Conservation (phyloP, 2,113 vertebrate genomes). For the Entomyzon cyanotis region DNA sequence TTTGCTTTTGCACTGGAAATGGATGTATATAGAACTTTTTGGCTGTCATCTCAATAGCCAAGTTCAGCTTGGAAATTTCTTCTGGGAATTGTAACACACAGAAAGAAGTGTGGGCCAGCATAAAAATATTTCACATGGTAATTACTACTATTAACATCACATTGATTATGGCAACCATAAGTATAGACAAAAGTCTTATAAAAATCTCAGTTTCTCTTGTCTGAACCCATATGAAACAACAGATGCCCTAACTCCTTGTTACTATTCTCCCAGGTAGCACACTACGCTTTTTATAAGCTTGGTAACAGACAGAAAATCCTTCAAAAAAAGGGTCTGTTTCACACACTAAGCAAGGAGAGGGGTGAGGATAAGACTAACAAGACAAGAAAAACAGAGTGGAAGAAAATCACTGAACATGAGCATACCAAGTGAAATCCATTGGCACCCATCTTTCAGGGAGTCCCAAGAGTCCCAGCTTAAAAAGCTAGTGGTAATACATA, state of each 20-base stretch:
- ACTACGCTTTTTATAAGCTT: neutral
- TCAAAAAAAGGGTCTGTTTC: neutral
- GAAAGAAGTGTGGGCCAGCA: neutral
- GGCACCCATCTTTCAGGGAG: neutral
- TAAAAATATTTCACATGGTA: neutral
- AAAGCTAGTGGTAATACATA: neutral
- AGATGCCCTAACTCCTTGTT: neutral
- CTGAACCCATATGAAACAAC: neutral
- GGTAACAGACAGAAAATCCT: neutral
- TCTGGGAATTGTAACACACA: neutral
- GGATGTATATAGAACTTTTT: neutral
- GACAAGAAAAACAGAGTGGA: neutral
- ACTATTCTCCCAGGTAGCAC: neutral
- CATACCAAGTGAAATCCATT: neutral
- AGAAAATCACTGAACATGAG: neutral
- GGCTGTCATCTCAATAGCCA: neutral
- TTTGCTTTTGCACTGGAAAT: neutral
- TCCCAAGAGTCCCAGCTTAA: neutral
- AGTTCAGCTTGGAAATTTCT: neutral
- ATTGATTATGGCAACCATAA: neutral
- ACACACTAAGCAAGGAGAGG: neutral
- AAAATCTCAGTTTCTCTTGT: neutral
- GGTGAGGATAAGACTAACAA: neutral
- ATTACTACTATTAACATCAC: neutral
- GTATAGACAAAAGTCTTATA: neutral